Evolutionary conservation across 92 coral and sea anemone species (phyloP), one percentile per base, ranked within the genome.

Genomic region (Siderastrea radians): DNA sequence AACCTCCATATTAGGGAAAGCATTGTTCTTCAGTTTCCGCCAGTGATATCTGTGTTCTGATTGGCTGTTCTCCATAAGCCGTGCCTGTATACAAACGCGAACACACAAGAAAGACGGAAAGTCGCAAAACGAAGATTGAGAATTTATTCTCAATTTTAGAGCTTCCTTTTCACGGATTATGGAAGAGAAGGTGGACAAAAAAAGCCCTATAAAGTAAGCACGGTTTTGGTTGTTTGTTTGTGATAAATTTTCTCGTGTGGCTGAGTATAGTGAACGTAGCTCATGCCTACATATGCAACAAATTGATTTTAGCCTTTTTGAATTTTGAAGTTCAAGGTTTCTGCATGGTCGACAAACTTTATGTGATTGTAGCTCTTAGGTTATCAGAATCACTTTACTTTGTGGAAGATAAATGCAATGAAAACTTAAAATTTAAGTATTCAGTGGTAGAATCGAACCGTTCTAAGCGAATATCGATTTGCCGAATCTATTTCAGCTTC

Each of bases 131-230:
- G 6, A 72, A 82, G 49, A 60, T 70, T 38, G 66, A 83, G 79
- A 9, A 59, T 5, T 16, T 48, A 12, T 83, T 61, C 53, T 83
- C 80, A 62, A 49, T 58, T 13, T 51, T 62, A 19, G 55, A 61
- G 72, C 80, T 43, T 83, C 61, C 60, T 73, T 83, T 50, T 50
- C 51, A 14, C 14, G 49, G 71, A 66, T 78, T 79, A 95, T 95
- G 98, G 98, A 95, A 62, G 98, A 95, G 76, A 88, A 89, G 89
- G 90, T 91, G 71, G 98, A 95, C 87, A 95, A 95, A 68, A 95
- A 88, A 88, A 93, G 92, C 73, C 96, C 98, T 68, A 88, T 86
- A 80, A 93, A 90, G 98, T 84, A 86, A 85, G 94, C 51, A 64
- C 13, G 16, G 19, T 54, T 45, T 16, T 54, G 80, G 66, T 59